phyloP scores from a whole-genome alignment of 2,888 invertebrate genomes.

The Oligia strigilis region DNA sequence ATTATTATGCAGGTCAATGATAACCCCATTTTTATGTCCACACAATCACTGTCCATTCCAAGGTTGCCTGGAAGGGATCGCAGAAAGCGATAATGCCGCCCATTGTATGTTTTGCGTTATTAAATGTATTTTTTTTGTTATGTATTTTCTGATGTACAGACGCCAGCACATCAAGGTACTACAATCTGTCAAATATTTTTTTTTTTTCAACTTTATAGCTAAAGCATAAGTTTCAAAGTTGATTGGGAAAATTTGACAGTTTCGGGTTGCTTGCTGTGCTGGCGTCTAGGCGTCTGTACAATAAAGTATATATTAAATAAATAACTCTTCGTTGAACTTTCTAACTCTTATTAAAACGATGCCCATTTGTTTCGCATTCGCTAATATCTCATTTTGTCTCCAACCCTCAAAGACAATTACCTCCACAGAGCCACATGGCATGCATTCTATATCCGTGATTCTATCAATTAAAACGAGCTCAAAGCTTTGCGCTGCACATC shows the following conservation, averaged over 20 bases:
- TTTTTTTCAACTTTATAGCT: too few relatives aligned
- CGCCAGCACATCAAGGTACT: too few relatives aligned
- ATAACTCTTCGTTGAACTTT: not conserved
- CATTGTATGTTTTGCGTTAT: not conserved
- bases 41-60: not conserved
- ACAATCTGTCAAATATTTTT: too few relatives aligned
- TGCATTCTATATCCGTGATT: slow-evolving; percentile 5
- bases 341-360: not conserved
- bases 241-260: too few relatives aligned
- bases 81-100: not conserved
- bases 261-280: too few relatives aligned
- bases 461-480: slow-evolving; percentile 32
- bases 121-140: not conserved
- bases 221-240: too few relatives aligned
- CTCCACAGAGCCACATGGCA: not conserved
- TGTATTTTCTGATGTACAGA: too few relatives aligned
- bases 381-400: not conserved
- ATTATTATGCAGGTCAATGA: not conserved
- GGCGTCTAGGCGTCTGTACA: too few relatives aligned
- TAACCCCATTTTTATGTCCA: not conserved
- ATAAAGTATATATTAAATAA: not conserved
- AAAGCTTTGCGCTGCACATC: slow-evolving; percentile 24
- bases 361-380: not conserved
- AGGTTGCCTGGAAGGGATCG: not conserved
- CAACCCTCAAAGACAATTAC: slow-evolving; percentile 7